These are phyloP conservation scores for Aulostomus chinensis DNA, from an alignment of 2,797 vertebrate genomes.

Conservation along the genomic window DNA sequence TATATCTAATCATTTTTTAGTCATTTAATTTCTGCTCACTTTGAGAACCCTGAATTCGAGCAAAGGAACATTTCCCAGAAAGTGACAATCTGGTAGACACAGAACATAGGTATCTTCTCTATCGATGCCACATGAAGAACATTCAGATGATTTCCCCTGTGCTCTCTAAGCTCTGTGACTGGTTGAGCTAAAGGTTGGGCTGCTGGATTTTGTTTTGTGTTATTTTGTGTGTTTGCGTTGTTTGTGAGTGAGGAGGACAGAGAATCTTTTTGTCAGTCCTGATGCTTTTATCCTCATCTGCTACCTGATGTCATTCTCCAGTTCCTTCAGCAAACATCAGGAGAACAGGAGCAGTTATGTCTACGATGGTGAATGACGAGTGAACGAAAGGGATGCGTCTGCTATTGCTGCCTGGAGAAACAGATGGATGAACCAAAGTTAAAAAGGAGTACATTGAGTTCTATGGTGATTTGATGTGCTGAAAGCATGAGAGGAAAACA, in stretches of 20 bases:
- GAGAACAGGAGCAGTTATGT: conserved; percentile 11
- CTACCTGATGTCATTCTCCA: conserved; percentile 10
- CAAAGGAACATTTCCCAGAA: conserved; percentile 14
- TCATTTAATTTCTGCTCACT: too few species aligned
- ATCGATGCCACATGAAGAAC: conserved; percentile 44
- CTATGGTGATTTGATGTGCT: too few species aligned
- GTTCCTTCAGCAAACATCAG: conserved; percentile 12
- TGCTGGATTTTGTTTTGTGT: conserved; percentile 19
- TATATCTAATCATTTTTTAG: too few species aligned
- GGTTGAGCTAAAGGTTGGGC: too few species aligned
- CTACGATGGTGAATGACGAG: conserved; percentile 3
- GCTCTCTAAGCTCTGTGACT: conserved; percentile 2
- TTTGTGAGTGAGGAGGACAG: conserved; percentile 7
- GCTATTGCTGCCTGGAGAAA: conserved; percentile 39
- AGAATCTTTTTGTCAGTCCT: conserved; percentile 9
- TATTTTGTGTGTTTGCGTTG: conserved; percentile 13
- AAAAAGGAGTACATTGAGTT: not conserved
- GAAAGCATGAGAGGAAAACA: conserved; percentile 3
- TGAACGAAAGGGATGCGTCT: conserved; percentile 29
- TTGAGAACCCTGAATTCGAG: too few species aligned
- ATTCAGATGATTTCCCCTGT: conserved; percentile 9
- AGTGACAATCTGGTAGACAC: conserved; percentile 36
- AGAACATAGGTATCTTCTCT: conserved; percentile 7
- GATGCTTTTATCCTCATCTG: conserved; percentile 12
- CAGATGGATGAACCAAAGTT: conserved; percentile 61